Evolutionary conservation across 2,888 invertebrate species (phyloP).

Genomic region (Ormyrus pomaceus): DNA sequence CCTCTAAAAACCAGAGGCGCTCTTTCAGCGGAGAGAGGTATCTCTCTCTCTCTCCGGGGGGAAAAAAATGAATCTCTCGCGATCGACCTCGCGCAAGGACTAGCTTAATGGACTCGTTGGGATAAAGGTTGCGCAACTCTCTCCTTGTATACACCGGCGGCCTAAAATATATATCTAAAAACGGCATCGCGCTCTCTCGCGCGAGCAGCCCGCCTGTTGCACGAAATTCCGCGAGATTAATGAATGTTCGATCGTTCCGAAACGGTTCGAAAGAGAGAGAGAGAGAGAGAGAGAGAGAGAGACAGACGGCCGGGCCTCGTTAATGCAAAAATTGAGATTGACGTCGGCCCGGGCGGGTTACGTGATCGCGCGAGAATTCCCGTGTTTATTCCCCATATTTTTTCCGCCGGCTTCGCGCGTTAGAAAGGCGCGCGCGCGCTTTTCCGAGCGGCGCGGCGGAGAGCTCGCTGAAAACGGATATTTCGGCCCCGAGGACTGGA

Average conservation of each 20-base stretch:
- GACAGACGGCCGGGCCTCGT: background rate
- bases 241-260: conserved; percentile 30
- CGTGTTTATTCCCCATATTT: background rate
- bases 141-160: no score
- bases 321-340: conserved; percentile 31
- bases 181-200: conserved; percentile 25
- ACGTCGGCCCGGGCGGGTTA: conserved; percentile 18
- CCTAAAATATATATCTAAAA: conserved; percentile 22
- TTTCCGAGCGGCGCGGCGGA: no score
- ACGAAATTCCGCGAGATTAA: conserved; percentile 41
- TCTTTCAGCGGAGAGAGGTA: no score
- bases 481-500: no score
- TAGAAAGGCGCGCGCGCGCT: no score
- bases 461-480: no score
- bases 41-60: no score
- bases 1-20: no score
- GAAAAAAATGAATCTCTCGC: no score
- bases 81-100: conserved; percentile 35
- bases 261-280: background rate
- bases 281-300: no score
- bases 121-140: background rate
- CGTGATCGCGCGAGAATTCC: conserved; percentile 8
- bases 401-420: no score
- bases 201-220: background rate
- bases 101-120: conserved; percentile 11